Evolutionary conservation across 2,113 vertebrate species (phyloP).

Genomic region (Conger conger): DNA sequence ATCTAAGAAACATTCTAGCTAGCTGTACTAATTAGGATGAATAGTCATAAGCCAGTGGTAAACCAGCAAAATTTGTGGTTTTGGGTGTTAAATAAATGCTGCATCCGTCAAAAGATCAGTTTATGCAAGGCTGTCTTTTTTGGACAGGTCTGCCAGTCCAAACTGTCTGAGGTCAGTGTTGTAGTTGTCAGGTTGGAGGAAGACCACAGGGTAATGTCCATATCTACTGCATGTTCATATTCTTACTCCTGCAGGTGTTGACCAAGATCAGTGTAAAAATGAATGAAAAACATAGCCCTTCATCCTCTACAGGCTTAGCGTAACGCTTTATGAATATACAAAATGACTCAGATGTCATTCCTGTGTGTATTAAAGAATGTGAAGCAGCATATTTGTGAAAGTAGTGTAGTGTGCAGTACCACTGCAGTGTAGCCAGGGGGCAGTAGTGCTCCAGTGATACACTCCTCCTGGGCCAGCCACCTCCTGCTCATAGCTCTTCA

Average conservation of each 20-base stretch:
- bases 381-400: background rate
- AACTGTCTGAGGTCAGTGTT: background rate
- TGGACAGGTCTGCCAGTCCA: background rate
- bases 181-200: background rate
- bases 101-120: background rate
- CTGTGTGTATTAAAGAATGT: background rate
- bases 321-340: background rate
- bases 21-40: background rate
- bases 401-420: conserved; percentile 39
- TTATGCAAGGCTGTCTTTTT: background rate
- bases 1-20: background rate
- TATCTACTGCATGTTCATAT: background rate
- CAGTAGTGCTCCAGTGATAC: conserved; percentile 92
- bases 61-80: background rate
- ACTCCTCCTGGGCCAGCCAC: conserved; percentile 71
- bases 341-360: background rate
- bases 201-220: background rate
- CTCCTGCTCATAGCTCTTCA: conserved; percentile 70
- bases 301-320: background rate
- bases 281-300: background rate
- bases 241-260: background rate
- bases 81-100: background rate
- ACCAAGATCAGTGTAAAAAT: background rate
- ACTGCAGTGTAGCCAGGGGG: conserved; percentile 72
- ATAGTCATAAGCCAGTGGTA: background rate